Percentiles rank a stretch among this genome's conserved stretches.
Evolutionary conservation across 2,888 invertebrate species (phyloP).

Genomic region (Peribatodes rhomboidaria): DNA sequence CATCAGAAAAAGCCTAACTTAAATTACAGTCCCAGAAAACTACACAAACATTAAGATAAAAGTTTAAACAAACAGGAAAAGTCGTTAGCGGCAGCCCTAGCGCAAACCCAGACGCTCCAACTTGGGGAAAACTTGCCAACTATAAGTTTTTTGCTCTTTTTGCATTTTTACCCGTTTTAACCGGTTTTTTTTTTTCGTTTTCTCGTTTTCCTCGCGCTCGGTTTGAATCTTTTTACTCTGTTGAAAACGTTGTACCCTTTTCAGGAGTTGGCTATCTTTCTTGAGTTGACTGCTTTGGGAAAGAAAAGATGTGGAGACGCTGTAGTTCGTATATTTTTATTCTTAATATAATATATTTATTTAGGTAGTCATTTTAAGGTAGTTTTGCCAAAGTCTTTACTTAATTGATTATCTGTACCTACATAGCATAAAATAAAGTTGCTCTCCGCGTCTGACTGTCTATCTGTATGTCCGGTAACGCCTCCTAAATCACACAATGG

Average conservation of each 20-base stretch:
- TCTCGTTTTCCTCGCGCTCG: conserved; percentile 63
- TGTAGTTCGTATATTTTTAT: neutral
- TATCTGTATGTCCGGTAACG: too few relatives aligned
- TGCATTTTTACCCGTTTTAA: conserved; percentile 76
- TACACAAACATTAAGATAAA: conserved; percentile 59
- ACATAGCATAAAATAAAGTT: too few relatives aligned
- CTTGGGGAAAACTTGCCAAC: conserved; percentile 82
- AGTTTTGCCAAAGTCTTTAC: neutral
- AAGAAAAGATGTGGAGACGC: conserved; percentile 61
- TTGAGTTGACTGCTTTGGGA: conserved; percentile 78
- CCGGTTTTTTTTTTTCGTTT: conserved; percentile 60
- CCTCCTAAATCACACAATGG: too few relatives aligned
- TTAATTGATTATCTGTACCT: too few relatives aligned
- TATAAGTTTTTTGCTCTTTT: conserved; percentile 78
- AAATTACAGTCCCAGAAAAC: conserved; percentile 46
- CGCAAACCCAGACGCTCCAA: conserved; percentile 61
- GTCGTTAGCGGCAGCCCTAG: conserved; percentile 69
- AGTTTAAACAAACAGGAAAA: conserved; percentile 55
- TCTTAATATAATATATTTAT: neutral
- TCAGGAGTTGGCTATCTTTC: conserved; percentile 85
- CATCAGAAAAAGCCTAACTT: conserved; percentile 45
- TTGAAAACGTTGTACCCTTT: conserved; percentile 82
- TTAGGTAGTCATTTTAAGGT: neutral
- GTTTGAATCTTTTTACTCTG: conserved; percentile 79
- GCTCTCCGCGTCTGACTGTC: too few relatives aligned